Base-by-base conservation (phyloP, 2,888 invertebrate species). In the Diloba caeruleocephala region DNA sequence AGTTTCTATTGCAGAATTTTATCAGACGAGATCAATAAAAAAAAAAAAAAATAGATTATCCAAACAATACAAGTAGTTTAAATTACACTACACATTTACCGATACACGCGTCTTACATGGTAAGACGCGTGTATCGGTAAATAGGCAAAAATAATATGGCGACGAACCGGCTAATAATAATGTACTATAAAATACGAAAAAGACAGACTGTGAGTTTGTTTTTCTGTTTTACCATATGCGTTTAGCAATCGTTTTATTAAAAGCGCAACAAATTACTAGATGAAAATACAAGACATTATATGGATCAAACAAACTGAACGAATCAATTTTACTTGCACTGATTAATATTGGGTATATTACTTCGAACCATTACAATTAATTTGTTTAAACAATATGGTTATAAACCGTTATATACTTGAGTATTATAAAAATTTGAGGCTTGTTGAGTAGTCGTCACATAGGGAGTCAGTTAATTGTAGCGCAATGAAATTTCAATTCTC, bases 241-340 rank as follows among this genome's bases (percentile, higher is more conserved):
- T 1, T 6, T 1, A 29, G 12, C 2, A 29, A 9, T 19, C 0
- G 14, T n/a, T n/a, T 31, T n/a, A 5, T 23, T 26, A 28, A 23
- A 21, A 1, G 13, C 21, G n/a, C 7, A 12, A 10, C 17, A 17
- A 37, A 49, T 33, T 19, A 17, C 23, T 10, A 9, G 5, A 17
- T 14, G 0, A 14, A 41, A 36, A 42, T 14, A 25, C 6, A 1
- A 23, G 7, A 12, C 29, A 45, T 61, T 61, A 41, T 19, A 21
- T 41, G 45, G 12, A 53, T 12, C 39, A 37, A 41, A 29, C 7
- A 28, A 25, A 28, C 13, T 21, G 8, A 62, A 56, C 61, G 19
- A 63, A 61, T 61, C 41, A 23, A 56, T 56, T 63, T 29, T 31
- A 9, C 7, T 33, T 26, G 29, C 36, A 25, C 9, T 43, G 8